phyloP scores from a whole-genome alignment of 1,140 invertebrate genomes.

The Agrypnia vestita region DNA sequence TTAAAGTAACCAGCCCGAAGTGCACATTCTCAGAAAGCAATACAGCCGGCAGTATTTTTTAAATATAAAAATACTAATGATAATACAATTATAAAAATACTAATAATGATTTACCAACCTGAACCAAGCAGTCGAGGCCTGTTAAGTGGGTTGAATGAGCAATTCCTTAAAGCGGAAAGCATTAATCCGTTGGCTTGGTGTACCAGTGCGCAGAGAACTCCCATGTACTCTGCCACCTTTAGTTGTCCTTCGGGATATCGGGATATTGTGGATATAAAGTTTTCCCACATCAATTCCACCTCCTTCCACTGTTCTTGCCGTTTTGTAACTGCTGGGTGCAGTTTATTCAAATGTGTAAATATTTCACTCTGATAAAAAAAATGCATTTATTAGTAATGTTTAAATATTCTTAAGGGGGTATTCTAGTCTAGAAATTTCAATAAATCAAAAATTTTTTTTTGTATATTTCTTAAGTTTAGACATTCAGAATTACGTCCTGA shows the following conservation, averaged over 20 bases:
- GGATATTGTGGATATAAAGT: slow-evolving; percentile 40
- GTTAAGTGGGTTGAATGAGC: slow-evolving; percentile 51
- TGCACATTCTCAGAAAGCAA: no score
- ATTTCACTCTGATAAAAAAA: slow-evolving; percentile 51
- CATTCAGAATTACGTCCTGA: no score
- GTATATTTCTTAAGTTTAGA: no score
- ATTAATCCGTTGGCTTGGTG: slow-evolving; percentile 54
- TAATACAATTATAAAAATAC: no score
- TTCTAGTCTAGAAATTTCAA: no score
- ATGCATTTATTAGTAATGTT: no score
- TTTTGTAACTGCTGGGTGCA: slow-evolving; percentile 57
- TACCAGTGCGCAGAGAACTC: slow-evolving; percentile 51
- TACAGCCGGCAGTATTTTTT: no score
- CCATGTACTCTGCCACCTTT: slow-evolving; percentile 51
- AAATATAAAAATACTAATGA: no score
- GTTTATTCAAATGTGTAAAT: slow-evolving; percentile 51
- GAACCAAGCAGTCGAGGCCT: slow-evolving; percentile 51
- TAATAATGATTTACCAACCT: slow-evolving; percentile 45
- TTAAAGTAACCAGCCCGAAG: no score
- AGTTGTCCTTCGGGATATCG: slow-evolving; percentile 56
- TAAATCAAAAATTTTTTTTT: no score
- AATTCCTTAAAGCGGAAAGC: slow-evolving; percentile 53
- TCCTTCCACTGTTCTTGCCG: slow-evolving; percentile 55
- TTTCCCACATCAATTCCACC: slow-evolving; percentile 54
- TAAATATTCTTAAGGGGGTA: no score